A percentile compares a stretch with the other conserved stretches of the same genome.
These are phyloP conservation scores for Dasypus novemcinctus DNA, from an alignment of 2,113 vertebrate genomes.

Conservation along the genomic window DNA sequence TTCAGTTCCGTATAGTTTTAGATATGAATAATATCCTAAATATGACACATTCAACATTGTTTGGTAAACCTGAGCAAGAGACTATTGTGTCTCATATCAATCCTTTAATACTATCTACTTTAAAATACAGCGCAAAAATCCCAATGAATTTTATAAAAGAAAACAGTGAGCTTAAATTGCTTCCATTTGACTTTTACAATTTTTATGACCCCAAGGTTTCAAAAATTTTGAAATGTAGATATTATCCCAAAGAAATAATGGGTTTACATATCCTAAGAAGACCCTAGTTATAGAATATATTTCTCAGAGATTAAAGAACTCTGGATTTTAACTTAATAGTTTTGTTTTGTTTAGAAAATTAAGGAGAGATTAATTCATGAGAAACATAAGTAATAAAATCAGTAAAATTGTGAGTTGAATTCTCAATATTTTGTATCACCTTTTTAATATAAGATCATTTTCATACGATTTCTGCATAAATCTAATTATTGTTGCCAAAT, in stretches of 20 bases:
- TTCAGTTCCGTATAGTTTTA: conserved; percentile 41
- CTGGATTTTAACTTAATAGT: background rate
- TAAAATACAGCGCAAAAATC: background rate
- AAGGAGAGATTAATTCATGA: background rate
- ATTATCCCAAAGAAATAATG: background rate
- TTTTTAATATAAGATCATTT: background rate
- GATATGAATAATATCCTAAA: background rate
- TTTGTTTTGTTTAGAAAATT: background rate
- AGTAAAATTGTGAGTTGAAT: background rate
- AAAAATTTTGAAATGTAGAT: background rate
- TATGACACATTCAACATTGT: conserved; percentile 10
- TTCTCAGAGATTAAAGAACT: background rate
- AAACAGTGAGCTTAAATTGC: background rate
- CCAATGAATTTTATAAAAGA: background rate
- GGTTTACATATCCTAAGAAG: background rate
- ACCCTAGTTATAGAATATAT: background rate
- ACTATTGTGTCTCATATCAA: background rate
- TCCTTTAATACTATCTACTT: background rate
- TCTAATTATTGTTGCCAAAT: conserved; percentile 32
- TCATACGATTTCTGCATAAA: conserved; percentile 16
- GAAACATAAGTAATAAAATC: background rate
- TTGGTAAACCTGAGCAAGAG: background rate
- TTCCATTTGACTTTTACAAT: background rate
- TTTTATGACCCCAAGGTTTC: background rate
- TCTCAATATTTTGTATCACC: background rate